These are phyloP conservation scores for Fulmarus glacialis DNA, from an alignment of 2,113 vertebrate genomes.

Conservation along the genomic window DNA sequence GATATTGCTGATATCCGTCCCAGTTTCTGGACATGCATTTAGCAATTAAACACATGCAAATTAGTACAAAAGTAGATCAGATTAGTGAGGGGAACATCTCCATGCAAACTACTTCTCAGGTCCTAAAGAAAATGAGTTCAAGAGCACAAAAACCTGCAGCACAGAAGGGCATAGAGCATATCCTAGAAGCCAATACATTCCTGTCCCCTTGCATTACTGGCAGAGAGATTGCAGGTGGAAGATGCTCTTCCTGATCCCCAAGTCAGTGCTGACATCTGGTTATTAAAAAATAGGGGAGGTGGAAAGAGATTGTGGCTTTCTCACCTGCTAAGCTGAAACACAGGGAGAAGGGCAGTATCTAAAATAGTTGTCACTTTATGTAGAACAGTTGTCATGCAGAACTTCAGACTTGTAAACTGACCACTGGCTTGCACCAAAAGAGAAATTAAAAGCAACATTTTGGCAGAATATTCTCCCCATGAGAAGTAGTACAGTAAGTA, in stretches of 20 bases:
- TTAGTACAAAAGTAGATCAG: conserved; percentile 58
- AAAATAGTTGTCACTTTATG: neutral
- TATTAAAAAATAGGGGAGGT: neutral
- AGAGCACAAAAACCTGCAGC: neutral
- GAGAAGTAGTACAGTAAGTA: neutral
- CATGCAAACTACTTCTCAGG: neutral
- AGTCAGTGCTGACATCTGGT: neutral
- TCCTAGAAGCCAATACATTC: neutral
- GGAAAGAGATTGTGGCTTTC: neutral
- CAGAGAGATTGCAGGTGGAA: neutral
- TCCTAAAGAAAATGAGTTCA: conserved; percentile 27
- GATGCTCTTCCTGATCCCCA: neutral
- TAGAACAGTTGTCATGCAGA: neutral
- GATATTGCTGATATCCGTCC: conserved; percentile 6
- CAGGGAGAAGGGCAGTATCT: neutral
- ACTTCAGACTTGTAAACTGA: neutral
- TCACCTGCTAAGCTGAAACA: neutral
- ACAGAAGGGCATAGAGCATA: neutral
- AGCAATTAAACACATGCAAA: conserved; percentile 63
- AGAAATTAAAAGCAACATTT: conserved; percentile 11
- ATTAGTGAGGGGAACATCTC: neutral
- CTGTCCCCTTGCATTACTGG: neutral
- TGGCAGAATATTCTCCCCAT: neutral
- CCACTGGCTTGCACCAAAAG: neutral
- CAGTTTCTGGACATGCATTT: conserved; percentile 31